phyloP scores from a whole-genome alignment of 35 echinoderm and acorn worm species.

The Hemicentrotus pulcherrimus region DNA sequence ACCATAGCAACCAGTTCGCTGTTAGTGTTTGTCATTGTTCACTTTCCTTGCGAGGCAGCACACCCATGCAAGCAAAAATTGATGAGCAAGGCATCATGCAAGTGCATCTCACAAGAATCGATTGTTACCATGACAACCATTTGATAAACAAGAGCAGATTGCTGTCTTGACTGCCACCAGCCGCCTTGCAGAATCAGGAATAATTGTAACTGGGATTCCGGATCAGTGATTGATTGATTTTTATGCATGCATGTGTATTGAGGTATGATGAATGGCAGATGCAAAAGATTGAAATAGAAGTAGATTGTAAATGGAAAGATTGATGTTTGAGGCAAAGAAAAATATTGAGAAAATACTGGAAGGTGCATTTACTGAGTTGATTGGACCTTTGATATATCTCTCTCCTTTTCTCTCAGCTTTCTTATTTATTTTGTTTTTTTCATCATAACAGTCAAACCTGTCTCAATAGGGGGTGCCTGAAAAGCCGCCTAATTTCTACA shows the following conservation, averaged over 20 bases:
- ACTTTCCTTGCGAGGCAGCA: background rate
- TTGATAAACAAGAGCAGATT: background rate
- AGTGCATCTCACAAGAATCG: background rate
- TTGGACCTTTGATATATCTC: too few species aligned
- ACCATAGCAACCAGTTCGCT: background rate
- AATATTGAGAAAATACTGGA: too few species aligned
- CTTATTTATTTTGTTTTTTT: too few species aligned
- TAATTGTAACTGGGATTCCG: background rate
- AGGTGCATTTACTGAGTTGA: too few species aligned
- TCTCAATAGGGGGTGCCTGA: too few species aligned
- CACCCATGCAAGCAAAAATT: background rate
- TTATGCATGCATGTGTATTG: background rate
- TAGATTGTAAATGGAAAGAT: background rate
- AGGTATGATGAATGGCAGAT: background rate
- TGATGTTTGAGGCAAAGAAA: background rate
- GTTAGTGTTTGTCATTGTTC: background rate
- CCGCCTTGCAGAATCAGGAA: background rate
- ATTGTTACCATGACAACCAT: conserved; percentile 3
- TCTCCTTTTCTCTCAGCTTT: too few species aligned
- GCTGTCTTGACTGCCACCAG: background rate
- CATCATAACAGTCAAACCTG: too few species aligned
- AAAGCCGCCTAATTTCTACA: too few species aligned
- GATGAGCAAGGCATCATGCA: background rate
- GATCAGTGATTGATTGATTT: background rate
- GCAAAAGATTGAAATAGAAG: background rate